Evolutionary conservation across 2,888 invertebrate species (phyloP).

Genomic region (Lasioglossum lativentre): DNA sequence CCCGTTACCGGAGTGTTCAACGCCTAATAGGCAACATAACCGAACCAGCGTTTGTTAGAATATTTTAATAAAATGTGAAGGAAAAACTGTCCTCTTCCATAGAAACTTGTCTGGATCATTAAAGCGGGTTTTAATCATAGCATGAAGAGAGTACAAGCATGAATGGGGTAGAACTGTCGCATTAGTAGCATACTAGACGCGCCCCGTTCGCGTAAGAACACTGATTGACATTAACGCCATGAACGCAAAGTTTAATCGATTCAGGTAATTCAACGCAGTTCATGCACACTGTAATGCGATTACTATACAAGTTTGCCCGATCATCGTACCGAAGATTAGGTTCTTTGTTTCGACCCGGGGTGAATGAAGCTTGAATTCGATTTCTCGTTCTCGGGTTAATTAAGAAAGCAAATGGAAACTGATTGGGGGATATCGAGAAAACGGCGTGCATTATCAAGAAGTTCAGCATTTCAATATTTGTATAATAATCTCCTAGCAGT

Average conservation of each 20-base stretch:
- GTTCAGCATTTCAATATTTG: background rate
- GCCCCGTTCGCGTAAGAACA: background rate
- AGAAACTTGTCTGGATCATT: background rate
- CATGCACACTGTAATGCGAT: constrained; percentile 25
- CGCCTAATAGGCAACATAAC: background rate
- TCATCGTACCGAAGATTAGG: constrained; percentile 22
- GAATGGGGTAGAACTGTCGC: background rate
- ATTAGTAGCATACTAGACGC: background rate
- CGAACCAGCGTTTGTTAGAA: no score
- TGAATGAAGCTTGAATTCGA: background rate
- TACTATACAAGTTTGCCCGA: constrained; percentile 21
- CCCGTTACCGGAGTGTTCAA: background rate
- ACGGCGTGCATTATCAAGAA: background rate
- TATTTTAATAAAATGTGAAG: no score
- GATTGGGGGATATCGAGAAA: background rate
- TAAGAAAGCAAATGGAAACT: background rate
- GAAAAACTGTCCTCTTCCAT: no score
- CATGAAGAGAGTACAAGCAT: background rate
- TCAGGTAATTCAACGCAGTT: constrained; percentile 29
- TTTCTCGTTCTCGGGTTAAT: background rate
- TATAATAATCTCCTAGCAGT: background rate
- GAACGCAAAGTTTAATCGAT: constrained; percentile 38
- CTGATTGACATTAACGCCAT: constrained; percentile 31
- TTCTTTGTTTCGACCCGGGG: background rate
- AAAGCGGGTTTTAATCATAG: background rate